Conservation (phyloP, 2,797 vertebrate species). For the Pipistrellus kuhlii region DNA sequence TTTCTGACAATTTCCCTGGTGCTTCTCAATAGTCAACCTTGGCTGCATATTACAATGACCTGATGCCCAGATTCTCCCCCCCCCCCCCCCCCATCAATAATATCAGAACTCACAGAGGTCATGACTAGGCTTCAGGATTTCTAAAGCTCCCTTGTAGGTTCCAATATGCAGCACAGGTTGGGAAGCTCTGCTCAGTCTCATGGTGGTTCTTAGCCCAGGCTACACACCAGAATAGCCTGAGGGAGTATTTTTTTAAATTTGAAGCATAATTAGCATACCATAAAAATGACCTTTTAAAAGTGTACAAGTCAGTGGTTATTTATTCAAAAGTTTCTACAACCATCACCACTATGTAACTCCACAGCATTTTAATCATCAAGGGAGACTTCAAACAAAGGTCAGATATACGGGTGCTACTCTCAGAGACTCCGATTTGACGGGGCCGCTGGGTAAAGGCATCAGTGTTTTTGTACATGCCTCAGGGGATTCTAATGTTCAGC, state of each 20-base stretch:
- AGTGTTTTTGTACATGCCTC: neutral
- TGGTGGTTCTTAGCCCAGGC: neutral
- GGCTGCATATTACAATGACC: neutral
- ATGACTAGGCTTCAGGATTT: neutral
- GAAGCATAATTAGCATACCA: neutral
- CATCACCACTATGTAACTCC: neutral
- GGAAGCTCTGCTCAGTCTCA: neutral
- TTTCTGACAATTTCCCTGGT: neutral
- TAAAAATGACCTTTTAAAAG: neutral
- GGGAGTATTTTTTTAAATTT: neutral
- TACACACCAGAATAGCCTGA: neutral
- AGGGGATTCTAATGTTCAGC: neutral
- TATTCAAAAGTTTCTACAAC: neutral
- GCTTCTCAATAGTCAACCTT: neutral
- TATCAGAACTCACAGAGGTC: neutral
- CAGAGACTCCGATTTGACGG: neutral
- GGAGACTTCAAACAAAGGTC: slow-evolving; percentile 8
- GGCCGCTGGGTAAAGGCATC: neutral
- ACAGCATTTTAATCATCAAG: neutral
- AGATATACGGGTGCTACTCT: neutral
- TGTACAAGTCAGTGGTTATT: neutral
- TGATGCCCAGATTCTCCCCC: neutral
- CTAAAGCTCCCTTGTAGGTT: neutral
- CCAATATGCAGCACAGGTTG: neutral
- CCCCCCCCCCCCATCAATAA: neutral